phyloP scores from a whole-genome alignment of 2,113 vertebrate species.

The Apodemus speciosus region DNA sequence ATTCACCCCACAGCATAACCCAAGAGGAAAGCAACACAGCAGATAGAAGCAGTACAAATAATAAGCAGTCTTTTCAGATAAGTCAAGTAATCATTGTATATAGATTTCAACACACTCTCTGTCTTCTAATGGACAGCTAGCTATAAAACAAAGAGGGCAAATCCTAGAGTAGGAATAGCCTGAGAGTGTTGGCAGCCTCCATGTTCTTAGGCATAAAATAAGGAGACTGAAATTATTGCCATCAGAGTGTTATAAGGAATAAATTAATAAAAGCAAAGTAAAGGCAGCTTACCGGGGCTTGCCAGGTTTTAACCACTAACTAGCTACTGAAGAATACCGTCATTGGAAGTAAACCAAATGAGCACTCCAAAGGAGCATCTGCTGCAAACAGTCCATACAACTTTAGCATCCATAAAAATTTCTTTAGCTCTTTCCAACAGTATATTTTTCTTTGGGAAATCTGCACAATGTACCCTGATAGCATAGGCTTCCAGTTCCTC shows the following conservation, averaged over 20 bases:
- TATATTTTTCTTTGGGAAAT: neutral
- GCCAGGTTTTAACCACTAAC: neutral
- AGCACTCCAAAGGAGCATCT: neutral
- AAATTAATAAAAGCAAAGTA: neutral
- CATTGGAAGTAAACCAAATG: neutral
- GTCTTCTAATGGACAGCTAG: neutral
- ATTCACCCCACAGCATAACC: neutral
- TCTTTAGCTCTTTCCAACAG: neutral
- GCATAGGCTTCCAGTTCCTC: neutral
- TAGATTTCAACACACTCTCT: neutral
- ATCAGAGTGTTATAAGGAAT: neutral
- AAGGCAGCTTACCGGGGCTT: neutral
- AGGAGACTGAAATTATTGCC: neutral
- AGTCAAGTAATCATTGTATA: neutral
- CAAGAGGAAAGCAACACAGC: neutral
- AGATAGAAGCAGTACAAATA: neutral
- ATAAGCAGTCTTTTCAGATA: slow-evolving; percentile 7
- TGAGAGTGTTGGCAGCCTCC: neutral
- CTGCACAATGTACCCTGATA: neutral
- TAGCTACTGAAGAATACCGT: neutral
- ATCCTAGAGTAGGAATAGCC: neutral
- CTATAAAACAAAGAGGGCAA: neutral
- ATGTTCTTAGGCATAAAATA: neutral
- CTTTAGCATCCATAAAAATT: neutral
- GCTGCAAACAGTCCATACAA: neutral